These are phyloP conservation scores for Aspidapion aeneum DNA, from an alignment of 2,888 invertebrate genomes.

Conservation along the genomic window DNA sequence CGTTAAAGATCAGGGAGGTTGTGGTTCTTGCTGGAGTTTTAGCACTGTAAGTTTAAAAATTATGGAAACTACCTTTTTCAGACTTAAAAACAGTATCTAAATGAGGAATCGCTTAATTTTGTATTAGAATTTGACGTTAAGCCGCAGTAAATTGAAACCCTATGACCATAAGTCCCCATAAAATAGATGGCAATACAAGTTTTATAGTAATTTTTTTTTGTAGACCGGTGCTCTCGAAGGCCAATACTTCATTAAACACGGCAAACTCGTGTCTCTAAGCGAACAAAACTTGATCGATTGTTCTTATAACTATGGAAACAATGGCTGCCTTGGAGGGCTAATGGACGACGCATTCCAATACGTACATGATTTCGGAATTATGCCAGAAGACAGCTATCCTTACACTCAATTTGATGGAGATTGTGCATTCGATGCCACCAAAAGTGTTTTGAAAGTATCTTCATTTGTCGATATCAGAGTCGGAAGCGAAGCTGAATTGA, in stretches of 20 bases:
- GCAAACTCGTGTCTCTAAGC: conserved; percentile 50
- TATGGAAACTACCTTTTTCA: too few species aligned
- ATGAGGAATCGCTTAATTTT: too few species aligned
- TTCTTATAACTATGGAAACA: conserved; percentile 48
- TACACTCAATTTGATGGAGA: conserved; percentile 41
- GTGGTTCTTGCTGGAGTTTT: conserved; percentile 93
- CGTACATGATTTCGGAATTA: conserved; percentile 51
- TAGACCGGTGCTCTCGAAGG: conserved; percentile 55
- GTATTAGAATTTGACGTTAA: too few species aligned
- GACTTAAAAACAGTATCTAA: too few species aligned
- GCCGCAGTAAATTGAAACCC: too few species aligned
- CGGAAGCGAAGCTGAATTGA: conserved; percentile 68
- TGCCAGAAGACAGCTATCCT: conserved; percentile 53
- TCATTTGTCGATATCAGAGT: conserved; percentile 68
- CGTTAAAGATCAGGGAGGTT: conserved; percentile 86
- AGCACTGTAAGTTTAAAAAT: conserved; percentile 76
- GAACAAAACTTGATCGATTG: conserved; percentile 57
- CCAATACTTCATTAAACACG: conserved; percentile 50
- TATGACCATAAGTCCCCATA: too few species aligned
- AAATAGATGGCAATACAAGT: too few species aligned
- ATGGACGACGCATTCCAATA: conserved; percentile 52
- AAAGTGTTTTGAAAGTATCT: conserved; percentile 36
- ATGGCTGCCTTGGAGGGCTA: conserved; percentile 52
- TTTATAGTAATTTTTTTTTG: too few species aligned
- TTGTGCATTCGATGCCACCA: conserved; percentile 21